Base-by-base conservation (phyloP, 2,888 invertebrate genomes). In the Fragum whitleyi region DNA sequence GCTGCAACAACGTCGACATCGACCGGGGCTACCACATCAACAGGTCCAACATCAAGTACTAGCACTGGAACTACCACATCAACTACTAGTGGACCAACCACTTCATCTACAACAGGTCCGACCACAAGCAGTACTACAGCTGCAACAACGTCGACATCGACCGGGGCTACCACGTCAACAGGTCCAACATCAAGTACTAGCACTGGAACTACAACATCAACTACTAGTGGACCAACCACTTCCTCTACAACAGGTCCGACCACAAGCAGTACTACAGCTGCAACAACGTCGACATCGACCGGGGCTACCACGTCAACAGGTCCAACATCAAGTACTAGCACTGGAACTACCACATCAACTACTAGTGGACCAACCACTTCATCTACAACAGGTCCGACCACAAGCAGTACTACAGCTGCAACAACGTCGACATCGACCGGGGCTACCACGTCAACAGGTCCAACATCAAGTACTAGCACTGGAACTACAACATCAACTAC, bases 391-490 rank as follows among this genome's bases (percentile, higher is more conserved):
- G 39, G 39, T 39, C 39, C 39, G 14, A 39, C 39, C 7, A 39
- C 39, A 39, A 39, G 39, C 39, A 39, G 39, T 39, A 39, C 39
- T 39, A 14, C 14, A 39, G 39, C 61, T 70, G 29, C 70, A 69
- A 76, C 76, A 28, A 76, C 76, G 32, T 39, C 69, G 42, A 68
- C 67, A 29, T 68, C 68, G 11, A 62, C 65, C 5, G 47, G 28
- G 6, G 36, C 57, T 62, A 53, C 57, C 16, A 59, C 28, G 14
- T 21, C 23, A 26, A 26, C 57, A 7, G 23, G 26, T 59, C 7
- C 65, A 55, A 29, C 47, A 7, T 39, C 57, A 68, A 36, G 16
- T 23, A 70, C 67, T 53, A 47, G 39, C 32, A 36, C 51, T n/a
- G n/a, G n/a, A n/a, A n/a, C n/a, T 47, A 69, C 72, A 69, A 67